A percentile compares a stretch with the other conserved stretches of the same genome.
Evolutionary conservation across 2,113 vertebrate species (phyloP).

Genomic region (Onychorhynchus coronatus): DNA sequence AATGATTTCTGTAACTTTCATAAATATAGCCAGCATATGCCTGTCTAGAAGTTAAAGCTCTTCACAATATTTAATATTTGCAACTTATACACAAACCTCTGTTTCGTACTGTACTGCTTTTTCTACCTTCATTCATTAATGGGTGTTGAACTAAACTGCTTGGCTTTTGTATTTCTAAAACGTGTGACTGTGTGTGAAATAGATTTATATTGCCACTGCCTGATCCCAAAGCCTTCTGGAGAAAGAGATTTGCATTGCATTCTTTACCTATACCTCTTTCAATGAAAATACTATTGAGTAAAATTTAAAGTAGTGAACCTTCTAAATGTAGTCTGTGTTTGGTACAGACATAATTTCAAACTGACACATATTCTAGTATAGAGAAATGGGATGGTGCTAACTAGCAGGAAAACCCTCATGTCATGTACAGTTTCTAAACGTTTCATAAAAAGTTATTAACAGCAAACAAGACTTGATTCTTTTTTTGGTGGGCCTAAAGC

Average conservation of each 20-base stretch:
- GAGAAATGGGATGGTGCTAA: background rate
- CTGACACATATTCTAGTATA: fast-evolving
- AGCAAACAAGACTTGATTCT: background rate
- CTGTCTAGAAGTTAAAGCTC: background rate
- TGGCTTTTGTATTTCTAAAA: background rate
- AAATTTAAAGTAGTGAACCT: background rate
- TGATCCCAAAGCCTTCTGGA: background rate
- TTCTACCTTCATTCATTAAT: background rate
- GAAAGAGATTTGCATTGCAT: background rate
- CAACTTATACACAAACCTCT: background rate
- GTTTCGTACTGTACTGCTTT: background rate
- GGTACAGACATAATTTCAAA: no score
- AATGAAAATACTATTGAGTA: background rate
- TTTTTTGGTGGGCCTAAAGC: background rate
- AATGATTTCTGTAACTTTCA: background rate
- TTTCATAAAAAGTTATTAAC: background rate
- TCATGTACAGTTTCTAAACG: background rate
- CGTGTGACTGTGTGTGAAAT: background rate
- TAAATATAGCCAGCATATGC: background rate
- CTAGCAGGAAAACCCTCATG: fast-evolving
- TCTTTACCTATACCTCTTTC: background rate
- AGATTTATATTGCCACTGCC: background rate
- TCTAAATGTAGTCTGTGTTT: background rate
- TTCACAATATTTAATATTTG: background rate
- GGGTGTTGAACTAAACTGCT: background rate